phyloP scores from a whole-genome alignment of 2,113 vertebrate species.

The Pygoscelis antarcticus region DNA sequence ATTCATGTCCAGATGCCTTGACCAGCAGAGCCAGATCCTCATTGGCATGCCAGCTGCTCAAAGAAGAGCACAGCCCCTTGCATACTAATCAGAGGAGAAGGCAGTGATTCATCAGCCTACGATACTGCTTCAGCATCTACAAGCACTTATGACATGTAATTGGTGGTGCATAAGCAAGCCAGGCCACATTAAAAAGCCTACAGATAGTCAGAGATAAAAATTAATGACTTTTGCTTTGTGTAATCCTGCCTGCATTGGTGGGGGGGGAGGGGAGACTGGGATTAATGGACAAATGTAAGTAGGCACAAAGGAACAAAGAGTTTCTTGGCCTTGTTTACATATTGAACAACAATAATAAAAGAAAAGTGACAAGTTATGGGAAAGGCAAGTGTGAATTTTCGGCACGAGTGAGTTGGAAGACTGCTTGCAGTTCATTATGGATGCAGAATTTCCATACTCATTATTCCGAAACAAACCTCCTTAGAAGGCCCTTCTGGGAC shows the following conservation, averaged over 20 bases:
- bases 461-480: conserved; percentile 76
- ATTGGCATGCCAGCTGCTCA: conserved; percentile 86
- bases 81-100: conserved; percentile 81
- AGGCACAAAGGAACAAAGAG: conserved; percentile 84
- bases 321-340: conserved; percentile 82
- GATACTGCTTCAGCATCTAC: conserved; percentile 82
- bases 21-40: conserved; percentile 82
- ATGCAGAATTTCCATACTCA: conserved; percentile 78
- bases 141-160: conserved; percentile 88
- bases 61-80: conserved; percentile 74
- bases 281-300: conserved; percentile 82
- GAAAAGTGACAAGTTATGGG: conserved; percentile 80
- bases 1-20: conserved; percentile 86
- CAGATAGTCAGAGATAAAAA: conserved; percentile 89
- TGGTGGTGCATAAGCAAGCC: conserved; percentile 86
- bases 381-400: conserved; percentile 79
- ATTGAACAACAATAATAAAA: conserved; percentile 78
- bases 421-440: conserved; percentile 75
- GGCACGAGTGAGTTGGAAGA: conserved; percentile 79
- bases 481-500: conserved; percentile 71
- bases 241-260: conserved; percentile 78
- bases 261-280: conserved; percentile 63
- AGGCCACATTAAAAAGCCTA: conserved; percentile 87
- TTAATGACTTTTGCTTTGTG: conserved; percentile 90
- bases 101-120: conserved; percentile 83